These are phyloP conservation scores for Lycaena phlaeas DNA, from an alignment of 2,888 invertebrate genomes.

Conservation along the genomic window DNA sequence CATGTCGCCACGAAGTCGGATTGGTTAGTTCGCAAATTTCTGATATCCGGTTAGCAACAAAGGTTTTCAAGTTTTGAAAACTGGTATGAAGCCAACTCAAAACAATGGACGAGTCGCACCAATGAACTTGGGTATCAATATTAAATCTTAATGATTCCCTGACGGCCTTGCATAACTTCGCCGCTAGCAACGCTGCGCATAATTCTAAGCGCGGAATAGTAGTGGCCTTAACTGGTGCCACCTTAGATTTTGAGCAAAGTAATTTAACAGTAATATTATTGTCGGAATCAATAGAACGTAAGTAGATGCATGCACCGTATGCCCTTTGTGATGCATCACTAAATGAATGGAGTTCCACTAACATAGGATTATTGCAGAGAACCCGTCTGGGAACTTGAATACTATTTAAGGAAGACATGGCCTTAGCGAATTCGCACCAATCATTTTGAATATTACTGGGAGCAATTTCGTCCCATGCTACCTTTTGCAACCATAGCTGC, in stretches of 20 bases:
- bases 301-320: no score
- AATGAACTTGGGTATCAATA: neutral
- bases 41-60: neutral
- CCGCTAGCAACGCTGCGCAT: slow-evolving; percentile 19
- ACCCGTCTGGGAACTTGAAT: no score
- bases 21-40: neutral
- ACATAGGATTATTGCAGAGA: no score
- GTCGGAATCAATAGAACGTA: no score
- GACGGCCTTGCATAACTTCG: slow-evolving; percentile 6
- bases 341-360: no score
- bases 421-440: no score
- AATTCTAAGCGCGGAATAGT: slow-evolving; percentile 4
- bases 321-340: no score
- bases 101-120: neutral
- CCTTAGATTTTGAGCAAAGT: no score
- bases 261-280: no score
- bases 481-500: slow-evolving; percentile 14
- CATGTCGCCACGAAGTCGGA: neutral
- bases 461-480: slow-evolving; percentile 18
- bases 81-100: neutral
- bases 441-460: slow-evolving; percentile 3
- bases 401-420: no score
- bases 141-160: neutral
- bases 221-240: slow-evolving; percentile 8
- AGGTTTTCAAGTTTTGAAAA: neutral